Base-by-base conservation (phyloP, 2,888 invertebrate genomes). In the Hecatera dysodea region DNA sequence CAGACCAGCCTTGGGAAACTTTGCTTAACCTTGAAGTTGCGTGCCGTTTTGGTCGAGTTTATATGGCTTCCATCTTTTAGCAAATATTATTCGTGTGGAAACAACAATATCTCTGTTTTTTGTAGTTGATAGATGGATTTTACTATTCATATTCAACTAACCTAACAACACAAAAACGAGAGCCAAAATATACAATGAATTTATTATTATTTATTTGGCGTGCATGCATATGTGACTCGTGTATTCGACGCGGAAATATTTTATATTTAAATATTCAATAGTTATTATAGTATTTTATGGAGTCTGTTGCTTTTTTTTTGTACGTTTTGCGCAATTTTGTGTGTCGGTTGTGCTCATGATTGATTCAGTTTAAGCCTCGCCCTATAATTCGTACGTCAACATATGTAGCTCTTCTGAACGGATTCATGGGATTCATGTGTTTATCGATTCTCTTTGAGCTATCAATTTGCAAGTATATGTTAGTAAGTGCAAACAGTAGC, bases 361-460 rank as follows among this genome's bases (percentile, higher is more conserved):
- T 83, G 68, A 84, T 86, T 87, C 82, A 77, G 75, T 66, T 77
- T 72, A 68, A 68, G 68, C 60, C 74, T 69, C 75, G 76, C 66
- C 59, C 62, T 74, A 73, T 79, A 82, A 78, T 80, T 84, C 64
- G 70, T 44, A 67, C 66, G 78, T 68, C 78, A 80, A 75, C 74
- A 82, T 61, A n/a, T n/a, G n/a, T n/a, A 66, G 62, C 76, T 59
- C 60, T 60, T 60, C 68, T 59, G 57, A 79, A 77, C 60, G 56
- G 72, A 64, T 70, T 72, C 65, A 70, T 80, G 74, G 75, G 61
- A 48, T 57, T 67, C 62, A 56, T 79, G 71, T 75, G 71, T 87
- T 81, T 76, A 72, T 81, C 39, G 66, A 80, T 72, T 83, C 80
- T 39, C 70, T 82, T 84, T 83, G 80, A 87, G 72, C 65, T 70